Evolutionary conservation across 2,888 invertebrate genomes (phyloP).

Genomic region (Corbicula japonica): DNA sequence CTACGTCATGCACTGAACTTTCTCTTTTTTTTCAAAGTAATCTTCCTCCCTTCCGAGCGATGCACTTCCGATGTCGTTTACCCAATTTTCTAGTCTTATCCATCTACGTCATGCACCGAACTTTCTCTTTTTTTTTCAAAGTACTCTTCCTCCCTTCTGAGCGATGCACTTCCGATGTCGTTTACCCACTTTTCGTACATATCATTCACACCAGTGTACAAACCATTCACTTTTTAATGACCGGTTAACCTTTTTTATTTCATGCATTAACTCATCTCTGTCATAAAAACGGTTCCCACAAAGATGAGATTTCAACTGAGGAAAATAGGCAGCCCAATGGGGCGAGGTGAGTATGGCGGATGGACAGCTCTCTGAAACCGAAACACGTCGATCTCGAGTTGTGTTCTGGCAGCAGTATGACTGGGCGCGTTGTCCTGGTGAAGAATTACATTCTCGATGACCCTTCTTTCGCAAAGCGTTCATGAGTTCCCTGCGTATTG

Average conservation of each 20-base stretch:
- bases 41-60: too few relatives aligned
- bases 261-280: neutral
- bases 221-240: conserved; percentile 23
- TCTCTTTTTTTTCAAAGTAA: too few relatives aligned
- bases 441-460: conserved; percentile 11
- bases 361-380: conserved; percentile 5
- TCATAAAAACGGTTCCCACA: conserved; percentile 2
- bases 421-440: conserved; percentile 28
- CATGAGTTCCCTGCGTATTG: conserved; percentile 16
- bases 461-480: neutral
- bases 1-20: too few relatives aligned
- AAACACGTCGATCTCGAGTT: conserved; percentile 20
- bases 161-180: conserved; percentile 18
- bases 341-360: conserved; percentile 22
- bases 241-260: neutral
- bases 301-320: conserved; percentile 9
- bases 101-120: too few relatives aligned
- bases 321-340: conserved; percentile 23
- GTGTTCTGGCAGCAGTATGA: conserved; percentile 22
- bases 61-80: conserved; percentile 16
- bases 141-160: too few relatives aligned
- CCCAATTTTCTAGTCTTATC: too few relatives aligned
- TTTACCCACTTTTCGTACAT: too few relatives aligned
- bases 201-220: conserved; percentile 1
- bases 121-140: too few relatives aligned